Conservation (phyloP, 2,113 vertebrate species). For the Chelonoidis abingdonii region DNA sequence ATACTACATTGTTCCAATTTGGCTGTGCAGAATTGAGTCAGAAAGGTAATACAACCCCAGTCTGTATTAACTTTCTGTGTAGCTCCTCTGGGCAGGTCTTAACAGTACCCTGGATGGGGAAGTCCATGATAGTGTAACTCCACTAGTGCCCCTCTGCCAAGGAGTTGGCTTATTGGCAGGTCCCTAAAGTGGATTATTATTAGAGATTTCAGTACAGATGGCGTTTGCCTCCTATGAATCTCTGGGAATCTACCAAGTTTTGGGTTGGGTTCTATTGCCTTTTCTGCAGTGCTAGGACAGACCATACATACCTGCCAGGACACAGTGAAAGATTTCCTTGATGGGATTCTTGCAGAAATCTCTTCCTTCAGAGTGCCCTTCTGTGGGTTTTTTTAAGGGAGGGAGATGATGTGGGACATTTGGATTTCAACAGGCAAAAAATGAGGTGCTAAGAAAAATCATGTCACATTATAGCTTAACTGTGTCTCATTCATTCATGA, state of each 20-base stretch:
- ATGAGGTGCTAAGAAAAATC: too few species aligned
- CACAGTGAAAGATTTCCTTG: not conserved
- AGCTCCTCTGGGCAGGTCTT: not conserved
- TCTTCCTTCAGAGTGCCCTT: not conserved
- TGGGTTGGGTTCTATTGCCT: not conserved
- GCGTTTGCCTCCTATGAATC: not conserved
- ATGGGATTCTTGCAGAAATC: not conserved
- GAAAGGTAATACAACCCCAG: not conserved
- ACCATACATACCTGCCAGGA: not conserved
- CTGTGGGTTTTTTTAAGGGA: not conserved
- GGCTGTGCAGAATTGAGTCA: not conserved
- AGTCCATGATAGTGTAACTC: not conserved
- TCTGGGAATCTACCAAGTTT: not conserved
- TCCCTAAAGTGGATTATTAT: too few species aligned
- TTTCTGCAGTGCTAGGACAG: not conserved
- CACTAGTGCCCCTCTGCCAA: fast-evolving
- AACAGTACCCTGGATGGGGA: not conserved
- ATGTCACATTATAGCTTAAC: not conserved
- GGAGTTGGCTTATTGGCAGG: not conserved
- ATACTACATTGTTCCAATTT: not conserved
- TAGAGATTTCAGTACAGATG: not conserved
- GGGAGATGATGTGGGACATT: not conserved
- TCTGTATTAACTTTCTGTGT: not conserved
- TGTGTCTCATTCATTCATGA: not conserved
- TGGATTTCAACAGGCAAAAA: not conserved